Percentiles rank a stretch among this genome's conserved stretches.
phyloP scores from a whole-genome alignment of 1,140 invertebrate species.

The Drosophila hydei region DNA sequence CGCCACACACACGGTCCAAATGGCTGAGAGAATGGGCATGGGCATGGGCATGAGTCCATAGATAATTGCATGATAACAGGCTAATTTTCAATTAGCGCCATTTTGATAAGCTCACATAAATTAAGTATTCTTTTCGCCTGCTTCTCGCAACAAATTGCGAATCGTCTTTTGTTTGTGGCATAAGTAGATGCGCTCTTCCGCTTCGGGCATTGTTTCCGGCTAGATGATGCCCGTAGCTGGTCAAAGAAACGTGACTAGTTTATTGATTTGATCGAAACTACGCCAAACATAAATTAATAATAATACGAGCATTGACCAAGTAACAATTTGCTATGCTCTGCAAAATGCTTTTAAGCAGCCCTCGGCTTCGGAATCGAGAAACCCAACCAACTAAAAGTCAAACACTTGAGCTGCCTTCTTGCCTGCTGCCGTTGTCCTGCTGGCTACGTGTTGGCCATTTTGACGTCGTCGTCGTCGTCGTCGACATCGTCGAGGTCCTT shows the following conservation, averaged over 20 bases:
- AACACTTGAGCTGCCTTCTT: conserved; percentile 51
- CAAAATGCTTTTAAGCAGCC: conserved; percentile 65
- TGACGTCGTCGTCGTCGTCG: conserved; percentile 37
- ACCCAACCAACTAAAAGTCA: conserved; percentile 69
- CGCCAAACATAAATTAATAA: conserved; percentile 78
- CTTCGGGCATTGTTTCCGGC: conserved; percentile 44
- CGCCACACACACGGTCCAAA: conserved; percentile 34
- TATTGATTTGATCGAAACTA: conserved; percentile 71
- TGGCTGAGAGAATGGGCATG: conserved; percentile 18
- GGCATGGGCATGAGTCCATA: conserved; percentile 43
- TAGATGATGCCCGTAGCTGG: conserved; percentile 16
- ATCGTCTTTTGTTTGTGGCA: conserved; percentile 66
- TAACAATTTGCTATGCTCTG: conserved; percentile 80
- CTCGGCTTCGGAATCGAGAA: conserved; percentile 3
- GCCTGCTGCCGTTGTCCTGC: conserved; percentile 8
- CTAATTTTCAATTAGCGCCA: conserved; percentile 82
- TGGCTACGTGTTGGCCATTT: conserved; percentile 72
- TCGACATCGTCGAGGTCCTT: conserved; percentile 19
- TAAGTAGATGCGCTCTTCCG: conserved; percentile 44
- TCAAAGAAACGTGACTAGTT: conserved; percentile 71
- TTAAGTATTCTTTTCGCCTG: conserved; percentile 61
- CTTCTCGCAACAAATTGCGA: conserved; percentile 68
- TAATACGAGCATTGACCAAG: conserved; percentile 68
- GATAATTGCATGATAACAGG: conserved; percentile 79
- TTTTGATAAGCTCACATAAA: conserved; percentile 79